Evolutionary conservation across 2,797 vertebrate genomes (phyloP).

Genomic region (Lepidocolaptes lacrymiger): DNA sequence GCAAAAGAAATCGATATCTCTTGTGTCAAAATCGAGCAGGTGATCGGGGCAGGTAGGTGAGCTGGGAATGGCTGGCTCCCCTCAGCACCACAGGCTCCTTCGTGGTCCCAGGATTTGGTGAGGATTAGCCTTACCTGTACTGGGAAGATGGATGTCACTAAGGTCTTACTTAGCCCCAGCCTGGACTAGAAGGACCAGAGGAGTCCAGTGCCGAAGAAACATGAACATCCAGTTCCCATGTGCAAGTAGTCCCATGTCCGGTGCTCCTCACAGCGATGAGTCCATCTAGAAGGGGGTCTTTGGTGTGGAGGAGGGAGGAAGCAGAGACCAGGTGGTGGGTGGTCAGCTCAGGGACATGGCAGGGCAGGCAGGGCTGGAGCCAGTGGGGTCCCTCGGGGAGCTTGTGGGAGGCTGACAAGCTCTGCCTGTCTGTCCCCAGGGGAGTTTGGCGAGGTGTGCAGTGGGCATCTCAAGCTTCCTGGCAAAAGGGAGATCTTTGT

Average conservation of each 20-base stretch:
- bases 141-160: not conserved
- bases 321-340: not conserved
- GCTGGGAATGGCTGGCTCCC: not conserved
- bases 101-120: not conserved
- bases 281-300: not conserved
- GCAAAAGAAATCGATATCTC: conserved; percentile 97
- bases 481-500: conserved; percentile 98
- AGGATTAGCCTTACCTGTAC: not conserved
- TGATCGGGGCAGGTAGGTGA: conserved; percentile 94
- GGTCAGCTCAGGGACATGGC: not conserved
- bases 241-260: rapidly evolving
- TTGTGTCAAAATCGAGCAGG: conserved; percentile 97
- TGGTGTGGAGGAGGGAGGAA: not conserved
- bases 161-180: not conserved
- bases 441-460: conserved; percentile 98
- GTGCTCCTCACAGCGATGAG: not conserved
- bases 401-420: not conserved
- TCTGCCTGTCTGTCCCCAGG: conserved; percentile 73
- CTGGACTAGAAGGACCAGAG: not conserved
- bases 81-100: not conserved
- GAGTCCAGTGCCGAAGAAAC: not conserved
- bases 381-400: not conserved
- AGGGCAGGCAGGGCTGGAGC: not conserved
- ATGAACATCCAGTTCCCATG: not conserved
- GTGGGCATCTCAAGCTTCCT: conserved; percentile 95